A percentile compares a stretch with the other conserved stretches of the same genome.
Evolutionary conservation across 2,888 invertebrate genomes (phyloP).

Genomic region (Danaus chrysippus): DNA sequence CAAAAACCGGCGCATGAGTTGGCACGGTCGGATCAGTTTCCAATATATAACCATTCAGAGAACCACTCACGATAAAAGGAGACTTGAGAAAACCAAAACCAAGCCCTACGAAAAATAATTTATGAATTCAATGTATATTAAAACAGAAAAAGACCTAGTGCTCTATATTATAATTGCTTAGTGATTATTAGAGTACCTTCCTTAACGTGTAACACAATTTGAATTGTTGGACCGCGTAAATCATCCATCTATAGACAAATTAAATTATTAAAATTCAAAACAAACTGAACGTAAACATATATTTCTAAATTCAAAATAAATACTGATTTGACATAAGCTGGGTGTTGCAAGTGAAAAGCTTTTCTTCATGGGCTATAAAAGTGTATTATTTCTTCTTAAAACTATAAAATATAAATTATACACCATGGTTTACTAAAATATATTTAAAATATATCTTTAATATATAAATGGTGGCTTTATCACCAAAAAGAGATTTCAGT

Average conservation of each 20-base stretch:
- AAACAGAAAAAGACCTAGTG: background rate
- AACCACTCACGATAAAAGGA: constrained; percentile 79
- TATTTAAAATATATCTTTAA: too few species aligned
- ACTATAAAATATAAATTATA: background rate
- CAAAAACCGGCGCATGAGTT: constrained; percentile 80
- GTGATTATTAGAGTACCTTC: constrained; percentile 68
- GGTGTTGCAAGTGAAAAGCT: constrained; percentile 9
- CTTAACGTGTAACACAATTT: constrained; percentile 83
- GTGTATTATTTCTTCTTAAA: background rate
- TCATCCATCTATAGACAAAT: constrained; percentile 77
- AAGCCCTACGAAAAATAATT: constrained; percentile 57
- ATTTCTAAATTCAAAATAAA: constrained; percentile 33
- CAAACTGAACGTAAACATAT: constrained; percentile 54
- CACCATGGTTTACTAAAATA: too few species aligned
- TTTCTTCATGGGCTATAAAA: background rate
- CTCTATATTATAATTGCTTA: constrained; percentile 7
- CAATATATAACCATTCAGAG: constrained; percentile 81
- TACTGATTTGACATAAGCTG: constrained; percentile 10
- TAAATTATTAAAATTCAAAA: constrained; percentile 47
- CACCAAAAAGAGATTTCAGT: too few species aligned
- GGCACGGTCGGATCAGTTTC: constrained; percentile 83
- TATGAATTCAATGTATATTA: background rate
- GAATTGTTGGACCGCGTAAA: constrained; percentile 80
- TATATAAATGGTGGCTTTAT: too few species aligned
- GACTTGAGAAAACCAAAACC: constrained; percentile 78